Percentiles rank a stretch among this genome's conserved stretches.
Evolutionary conservation across 2,888 invertebrate species (phyloP).

Genomic region (Choristoneura rosaceana): DNA sequence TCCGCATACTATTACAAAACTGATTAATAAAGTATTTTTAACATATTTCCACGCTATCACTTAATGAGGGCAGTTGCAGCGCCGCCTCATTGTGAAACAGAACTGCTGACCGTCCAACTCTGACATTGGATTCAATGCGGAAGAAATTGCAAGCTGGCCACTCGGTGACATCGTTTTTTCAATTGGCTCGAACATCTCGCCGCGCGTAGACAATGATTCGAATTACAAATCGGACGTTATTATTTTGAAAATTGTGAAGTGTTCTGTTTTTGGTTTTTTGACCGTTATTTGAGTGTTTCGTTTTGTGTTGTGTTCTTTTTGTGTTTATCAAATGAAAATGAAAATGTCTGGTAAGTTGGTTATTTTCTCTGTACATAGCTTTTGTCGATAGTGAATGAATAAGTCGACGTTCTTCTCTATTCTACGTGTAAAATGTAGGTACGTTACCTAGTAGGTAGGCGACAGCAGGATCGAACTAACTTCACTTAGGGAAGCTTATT

Average conservation of each 20-base stretch:
- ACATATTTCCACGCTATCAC: conserved; percentile 34
- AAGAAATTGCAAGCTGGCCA: conserved; percentile 60
- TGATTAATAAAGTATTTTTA: conserved; percentile 36
- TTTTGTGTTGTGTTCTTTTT: conserved; percentile 28
- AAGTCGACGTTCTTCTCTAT: background rate
- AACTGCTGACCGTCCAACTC: conserved; percentile 55
- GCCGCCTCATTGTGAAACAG: conserved; percentile 41
- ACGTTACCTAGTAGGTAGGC: too few relatives aligned
- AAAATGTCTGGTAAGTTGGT: conserved; percentile 57
- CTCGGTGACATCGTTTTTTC: conserved; percentile 35
- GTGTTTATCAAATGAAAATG: conserved; percentile 48
- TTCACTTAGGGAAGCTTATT: too few relatives aligned
- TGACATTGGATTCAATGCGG: conserved; percentile 66
- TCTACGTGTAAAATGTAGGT: background rate
- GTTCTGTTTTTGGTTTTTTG: conserved; percentile 24
- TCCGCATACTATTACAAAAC: conserved; percentile 39
- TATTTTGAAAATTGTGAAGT: conserved; percentile 41
- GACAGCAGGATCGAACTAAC: too few relatives aligned
- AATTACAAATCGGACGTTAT: conserved; percentile 34
- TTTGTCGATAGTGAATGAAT: background rate
- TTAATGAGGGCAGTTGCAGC: conserved; percentile 41
- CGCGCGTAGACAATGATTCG: conserved; percentile 41
- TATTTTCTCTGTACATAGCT: background rate
- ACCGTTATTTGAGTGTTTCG: conserved; percentile 30
- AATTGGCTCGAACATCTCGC: conserved; percentile 28